phyloP scores from a whole-genome alignment of 2,797 vertebrate genomes.

The Xenops minutus region DNA sequence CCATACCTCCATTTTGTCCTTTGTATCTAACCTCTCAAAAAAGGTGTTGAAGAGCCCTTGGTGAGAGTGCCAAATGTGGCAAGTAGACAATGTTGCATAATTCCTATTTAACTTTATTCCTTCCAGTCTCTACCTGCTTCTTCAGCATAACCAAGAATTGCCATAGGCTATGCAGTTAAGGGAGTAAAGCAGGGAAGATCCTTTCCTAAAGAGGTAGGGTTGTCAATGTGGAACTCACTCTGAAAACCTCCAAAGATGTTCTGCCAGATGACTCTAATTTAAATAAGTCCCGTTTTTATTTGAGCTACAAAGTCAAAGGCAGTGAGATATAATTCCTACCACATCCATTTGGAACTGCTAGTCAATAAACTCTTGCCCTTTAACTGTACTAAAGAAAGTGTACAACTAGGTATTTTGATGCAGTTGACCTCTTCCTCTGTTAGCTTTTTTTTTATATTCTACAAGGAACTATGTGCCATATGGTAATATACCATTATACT shows the following conservation, averaged over 20 bases:
- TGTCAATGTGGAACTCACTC: neutral
- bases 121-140: accelerated
- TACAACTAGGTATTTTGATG: neutral
- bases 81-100: neutral
- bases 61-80: neutral
- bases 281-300: neutral
- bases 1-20: neutral
- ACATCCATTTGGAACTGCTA: neutral
- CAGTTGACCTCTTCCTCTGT: neutral
- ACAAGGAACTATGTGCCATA: neutral
- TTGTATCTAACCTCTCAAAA: neutral
- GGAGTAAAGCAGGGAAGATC: neutral
- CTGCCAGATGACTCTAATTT: neutral
- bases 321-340: neutral
- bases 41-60: neutral
- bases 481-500: neutral
- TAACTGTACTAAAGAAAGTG: neutral
- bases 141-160: neutral
- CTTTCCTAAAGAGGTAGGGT: neutral
- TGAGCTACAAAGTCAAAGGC: neutral
- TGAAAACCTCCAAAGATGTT: neutral
- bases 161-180: neutral
- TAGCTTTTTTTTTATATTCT: neutral
- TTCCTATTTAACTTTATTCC: neutral
- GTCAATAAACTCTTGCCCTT: neutral